Evolutionary conservation across 2,113 vertebrate genomes (phyloP), one percentile per base, ranked within the genome.

Genomic region (Anarrhichthys ocellatus): DNA sequence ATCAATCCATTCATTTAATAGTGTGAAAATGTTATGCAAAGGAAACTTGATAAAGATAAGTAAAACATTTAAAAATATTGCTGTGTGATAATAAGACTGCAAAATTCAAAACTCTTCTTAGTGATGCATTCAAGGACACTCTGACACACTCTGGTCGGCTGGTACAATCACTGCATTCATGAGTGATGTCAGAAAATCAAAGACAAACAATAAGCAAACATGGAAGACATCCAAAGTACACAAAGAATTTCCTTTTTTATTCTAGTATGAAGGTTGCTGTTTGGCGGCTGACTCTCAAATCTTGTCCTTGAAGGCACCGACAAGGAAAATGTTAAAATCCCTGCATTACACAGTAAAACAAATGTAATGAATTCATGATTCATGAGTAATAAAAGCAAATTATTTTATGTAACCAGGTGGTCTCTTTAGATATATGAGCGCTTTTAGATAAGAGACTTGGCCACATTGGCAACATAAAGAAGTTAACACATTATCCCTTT

Each of bases 141-240:
- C 13, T n/a, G 80, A 61, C 67, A 65, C 65, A 13, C 13, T 78
- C 61, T 24, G 72, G 10, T 68, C 42, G 52, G 20, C 13, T 15
- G 2, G 27, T n/a, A 27, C 48, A 69, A 73, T 22, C 48, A 2
- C 56, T 29, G 62, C 40, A 20, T 61, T 74, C 52, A 40, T 71
- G 61, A 61, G 58, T 61, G 24, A 63, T 34, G 73, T 62, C 63
- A 64, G 7, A 20, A 59, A 73, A 73, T 77, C 44, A 86, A 81
- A 86, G 20, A 13, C 40, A 24, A 36, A 46, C 73, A 81, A 44
- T 68, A 18, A 46, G 44, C 11, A 29, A 77, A 78, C 56, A 48
- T 36, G 61, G 34, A 68, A 40, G 29, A 27, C 64, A 70, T 27
- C 80, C 44, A 46, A 66, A 22, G 56, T 67, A 36, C 5, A 59